Evolutionary conservation across 2,888 invertebrate species (phyloP).

Genomic region (Prosopocoilus inquinatus): DNA sequence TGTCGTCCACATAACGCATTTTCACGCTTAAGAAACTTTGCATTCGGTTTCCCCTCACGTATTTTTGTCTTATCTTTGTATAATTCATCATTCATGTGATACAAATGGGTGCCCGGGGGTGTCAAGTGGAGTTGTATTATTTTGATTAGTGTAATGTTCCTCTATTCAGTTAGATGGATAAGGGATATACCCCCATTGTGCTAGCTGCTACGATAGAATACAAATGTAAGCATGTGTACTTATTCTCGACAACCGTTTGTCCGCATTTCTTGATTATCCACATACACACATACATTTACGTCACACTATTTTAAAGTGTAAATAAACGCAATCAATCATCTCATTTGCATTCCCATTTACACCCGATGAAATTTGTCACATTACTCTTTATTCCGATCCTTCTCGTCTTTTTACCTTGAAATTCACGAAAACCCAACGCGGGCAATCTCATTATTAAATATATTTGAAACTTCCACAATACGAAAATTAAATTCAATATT

Average conservation of each 20-base stretch:
- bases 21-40: slow-evolving; percentile 2
- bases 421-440: too few species aligned
- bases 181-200: slow-evolving; percentile 40
- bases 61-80: slow-evolving; percentile 44
- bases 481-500: too few species aligned
- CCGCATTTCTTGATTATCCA: background rate
- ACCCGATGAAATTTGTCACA: too few species aligned
- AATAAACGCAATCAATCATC: background rate
- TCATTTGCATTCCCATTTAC: background rate
- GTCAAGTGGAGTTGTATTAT: slow-evolving; percentile 44
- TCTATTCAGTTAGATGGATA: slow-evolving; percentile 42
- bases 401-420: too few species aligned
- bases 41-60: slow-evolving; percentile 43
- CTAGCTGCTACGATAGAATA: slow-evolving; percentile 37
- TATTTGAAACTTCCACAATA: too few species aligned
- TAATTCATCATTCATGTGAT: slow-evolving; percentile 46
- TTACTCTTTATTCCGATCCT: too few species aligned
- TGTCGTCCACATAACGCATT: slow-evolving; percentile 3
- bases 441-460: too few species aligned
- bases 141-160: slow-evolving; percentile 46
- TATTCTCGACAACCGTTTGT: slow-evolving; percentile 1
- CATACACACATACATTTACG: background rate
- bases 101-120: slow-evolving; percentile 40
- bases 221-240: slow-evolving; percentile 35
- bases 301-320: background rate